Evolutionary conservation across 2,113 vertebrate species (phyloP).

Genomic region (Nanger granti): DNA sequence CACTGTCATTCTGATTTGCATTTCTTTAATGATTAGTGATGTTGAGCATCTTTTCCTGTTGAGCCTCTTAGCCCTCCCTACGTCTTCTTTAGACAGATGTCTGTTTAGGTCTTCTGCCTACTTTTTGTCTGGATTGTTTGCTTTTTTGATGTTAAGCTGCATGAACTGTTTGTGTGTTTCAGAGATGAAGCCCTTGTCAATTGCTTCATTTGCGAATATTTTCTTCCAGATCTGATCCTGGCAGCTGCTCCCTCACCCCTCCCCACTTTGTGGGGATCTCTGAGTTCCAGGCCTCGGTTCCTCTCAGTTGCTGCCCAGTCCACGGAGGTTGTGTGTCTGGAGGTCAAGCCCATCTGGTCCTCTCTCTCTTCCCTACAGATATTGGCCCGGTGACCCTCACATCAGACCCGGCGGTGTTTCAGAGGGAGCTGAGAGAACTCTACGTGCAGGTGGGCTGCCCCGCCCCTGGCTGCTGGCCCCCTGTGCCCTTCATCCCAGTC

Average conservation of each 20-base stretch:
- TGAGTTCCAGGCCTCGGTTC: neutral
- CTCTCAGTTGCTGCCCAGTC: neutral
- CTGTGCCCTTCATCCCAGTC: neutral
- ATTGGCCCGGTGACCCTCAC: slow-evolving; percentile 92
- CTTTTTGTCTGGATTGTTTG: neutral
- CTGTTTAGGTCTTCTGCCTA: neutral
- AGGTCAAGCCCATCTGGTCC: neutral
- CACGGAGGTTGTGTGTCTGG: fast-evolving
- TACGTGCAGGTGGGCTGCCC: slow-evolving; percentile 87
- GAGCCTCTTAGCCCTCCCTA: neutral
- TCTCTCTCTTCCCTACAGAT: slow-evolving; percentile 75
- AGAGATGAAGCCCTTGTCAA: neutral
- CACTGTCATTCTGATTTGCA: neutral
- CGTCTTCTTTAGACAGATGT: neutral
- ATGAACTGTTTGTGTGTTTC: neutral
- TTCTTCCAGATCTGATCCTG: neutral
- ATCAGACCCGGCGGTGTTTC: slow-evolving; percentile 86
- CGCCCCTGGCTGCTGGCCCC: fast-evolving
- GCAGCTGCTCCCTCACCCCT: neutral
- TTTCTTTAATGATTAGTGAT: neutral
- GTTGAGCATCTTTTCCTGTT: neutral
- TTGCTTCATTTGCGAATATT: neutral
- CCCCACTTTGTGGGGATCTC: neutral
- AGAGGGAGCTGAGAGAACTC: slow-evolving; percentile 88
- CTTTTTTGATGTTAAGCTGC: neutral